phyloP scores from a whole-genome alignment of 2,113 vertebrate species.

The Pseudorhombus dupliciocellatus region DNA sequence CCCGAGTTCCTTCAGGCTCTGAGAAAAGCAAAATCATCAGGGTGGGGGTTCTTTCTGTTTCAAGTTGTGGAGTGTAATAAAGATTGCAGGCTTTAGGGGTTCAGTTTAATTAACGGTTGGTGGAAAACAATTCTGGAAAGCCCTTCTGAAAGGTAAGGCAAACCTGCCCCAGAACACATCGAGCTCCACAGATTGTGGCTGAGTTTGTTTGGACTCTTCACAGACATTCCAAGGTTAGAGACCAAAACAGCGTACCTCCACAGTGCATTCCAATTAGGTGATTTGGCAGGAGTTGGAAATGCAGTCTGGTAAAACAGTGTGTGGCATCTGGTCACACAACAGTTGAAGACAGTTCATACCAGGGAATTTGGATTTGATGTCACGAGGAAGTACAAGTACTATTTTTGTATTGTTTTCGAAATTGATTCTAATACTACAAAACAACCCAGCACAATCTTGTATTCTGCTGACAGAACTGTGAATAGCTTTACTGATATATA shows the following conservation, averaged over 20 bases:
- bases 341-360: not conserved
- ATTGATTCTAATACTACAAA: too few relatives aligned
- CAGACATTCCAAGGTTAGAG: not conserved
- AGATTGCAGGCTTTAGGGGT: conserved; percentile 12
- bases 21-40: conserved; percentile 9
- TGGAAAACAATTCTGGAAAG: conserved; percentile 19
- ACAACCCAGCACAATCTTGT: too few relatives aligned
- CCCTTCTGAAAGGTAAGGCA: conserved; percentile 15
- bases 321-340: not conserved
- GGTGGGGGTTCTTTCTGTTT: conserved; percentile 18
- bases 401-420: too few relatives aligned
- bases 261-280: conserved; percentile 5
- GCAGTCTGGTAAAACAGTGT: not conserved
- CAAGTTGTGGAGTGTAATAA: conserved; percentile 18
- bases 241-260: not conserved
- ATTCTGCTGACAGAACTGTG: too few relatives aligned
- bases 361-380: not conserved
- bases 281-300: not conserved
- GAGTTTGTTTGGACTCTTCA: not conserved
- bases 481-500: too few relatives aligned
- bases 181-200: conserved; percentile 6
- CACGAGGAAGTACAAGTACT: too few relatives aligned
- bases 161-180: not conserved
- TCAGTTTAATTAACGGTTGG: conserved; percentile 23
- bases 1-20: conserved; percentile 1